These are phyloP conservation scores for Pluvialis apricaria DNA, from an alignment of 2,113 vertebrate genomes.

Conservation along the genomic window DNA sequence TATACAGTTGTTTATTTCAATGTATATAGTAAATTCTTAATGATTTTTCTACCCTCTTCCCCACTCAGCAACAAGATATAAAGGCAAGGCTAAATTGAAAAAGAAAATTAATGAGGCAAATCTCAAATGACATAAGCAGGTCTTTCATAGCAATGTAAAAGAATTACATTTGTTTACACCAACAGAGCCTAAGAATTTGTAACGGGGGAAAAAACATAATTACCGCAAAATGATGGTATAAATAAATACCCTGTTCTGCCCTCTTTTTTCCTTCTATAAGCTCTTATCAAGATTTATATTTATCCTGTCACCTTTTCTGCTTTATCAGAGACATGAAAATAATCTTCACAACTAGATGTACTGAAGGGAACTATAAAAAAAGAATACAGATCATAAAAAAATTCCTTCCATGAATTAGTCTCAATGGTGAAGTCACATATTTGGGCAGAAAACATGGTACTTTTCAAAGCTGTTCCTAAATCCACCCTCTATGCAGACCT, in stretches of 20 bases:
- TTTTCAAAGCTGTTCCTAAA: not conserved
- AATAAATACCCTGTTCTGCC: not conserved
- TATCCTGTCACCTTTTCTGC: not conserved
- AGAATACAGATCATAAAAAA: not conserved
- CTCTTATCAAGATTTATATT: not conserved
- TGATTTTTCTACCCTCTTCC: not conserved
- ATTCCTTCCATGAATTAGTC: not conserved
- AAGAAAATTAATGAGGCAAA: not conserved
- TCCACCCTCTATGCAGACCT: accelerated
- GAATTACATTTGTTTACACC: not conserved
- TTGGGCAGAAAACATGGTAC: not conserved
- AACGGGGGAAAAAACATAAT: not conserved
- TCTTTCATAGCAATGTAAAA: not conserved
- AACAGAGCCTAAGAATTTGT: not conserved
- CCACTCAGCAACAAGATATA: not conserved
- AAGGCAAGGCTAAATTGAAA: not conserved
- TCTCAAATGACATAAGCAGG: not conserved
- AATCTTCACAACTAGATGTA: not conserved
- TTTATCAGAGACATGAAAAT: not conserved
- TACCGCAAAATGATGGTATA: not conserved
- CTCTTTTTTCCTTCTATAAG: not conserved
- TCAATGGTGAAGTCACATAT: not conserved
- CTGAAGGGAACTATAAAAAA: not conserved
- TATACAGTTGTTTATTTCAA: not conserved
- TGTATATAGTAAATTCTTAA: not conserved